These are phyloP conservation scores for Geococcyx californianus DNA, from an alignment of 2,113 vertebrate species.

Conservation along the genomic window DNA sequence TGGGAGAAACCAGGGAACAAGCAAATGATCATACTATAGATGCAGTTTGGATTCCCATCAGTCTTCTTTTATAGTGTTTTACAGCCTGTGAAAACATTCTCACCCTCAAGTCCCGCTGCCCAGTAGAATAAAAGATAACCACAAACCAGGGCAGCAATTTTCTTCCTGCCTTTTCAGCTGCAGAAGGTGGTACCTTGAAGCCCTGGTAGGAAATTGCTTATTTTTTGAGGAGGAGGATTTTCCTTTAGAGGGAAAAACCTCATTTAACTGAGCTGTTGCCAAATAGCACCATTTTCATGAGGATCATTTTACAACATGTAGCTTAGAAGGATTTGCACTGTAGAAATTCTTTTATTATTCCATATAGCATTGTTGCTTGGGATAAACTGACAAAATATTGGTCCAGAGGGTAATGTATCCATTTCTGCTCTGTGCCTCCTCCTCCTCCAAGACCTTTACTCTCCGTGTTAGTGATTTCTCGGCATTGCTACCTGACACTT, in stretches of 20 bases:
- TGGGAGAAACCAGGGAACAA: not conserved
- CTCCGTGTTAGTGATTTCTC: not conserved
- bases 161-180: not conserved
- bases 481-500: not conserved
- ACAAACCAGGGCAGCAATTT: not conserved
- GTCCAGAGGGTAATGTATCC: not conserved
- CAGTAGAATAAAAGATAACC: not conserved
- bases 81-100: not conserved
- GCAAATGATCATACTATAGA: not conserved
- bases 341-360: not conserved
- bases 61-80: not conserved
- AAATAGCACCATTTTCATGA: not conserved
- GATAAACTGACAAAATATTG: not conserved
- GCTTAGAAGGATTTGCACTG: not conserved
- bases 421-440: not conserved
- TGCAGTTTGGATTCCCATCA: not conserved
- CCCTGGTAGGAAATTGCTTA: not conserved
- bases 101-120: not conserved
- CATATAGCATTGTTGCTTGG: not conserved
- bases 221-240: not conserved
- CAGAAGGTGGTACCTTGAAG: not conserved
- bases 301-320: not conserved
- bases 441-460: accelerated
- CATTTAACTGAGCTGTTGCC: not conserved
- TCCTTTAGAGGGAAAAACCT: not conserved